Percentiles rank a stretch among this genome's conserved stretches.
phyloP scores from a whole-genome alignment of 2,888 invertebrate genomes.

The Trissolcus japonicus region DNA sequence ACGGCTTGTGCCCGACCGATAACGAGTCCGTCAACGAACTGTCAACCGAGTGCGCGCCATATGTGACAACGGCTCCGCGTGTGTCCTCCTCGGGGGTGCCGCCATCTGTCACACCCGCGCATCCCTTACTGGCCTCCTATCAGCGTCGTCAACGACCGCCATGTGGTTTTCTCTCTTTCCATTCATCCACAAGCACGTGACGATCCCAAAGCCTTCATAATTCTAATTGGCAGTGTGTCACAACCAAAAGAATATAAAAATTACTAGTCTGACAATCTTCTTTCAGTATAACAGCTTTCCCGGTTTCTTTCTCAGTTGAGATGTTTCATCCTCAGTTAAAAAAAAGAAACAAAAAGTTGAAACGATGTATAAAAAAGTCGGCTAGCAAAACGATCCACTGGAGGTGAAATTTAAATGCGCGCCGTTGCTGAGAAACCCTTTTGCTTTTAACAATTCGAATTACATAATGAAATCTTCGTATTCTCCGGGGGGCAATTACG shows the following conservation, averaged over 20 bases:
- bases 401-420: neutral
- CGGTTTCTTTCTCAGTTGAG: too few species aligned
- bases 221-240: neutral
- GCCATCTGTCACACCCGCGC: conserved; percentile 66
- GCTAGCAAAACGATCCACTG: neutral
- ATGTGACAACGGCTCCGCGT: conserved; percentile 40
- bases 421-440: neutral
- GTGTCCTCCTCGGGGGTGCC: conserved; percentile 55
- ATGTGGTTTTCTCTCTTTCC: conserved; percentile 2
- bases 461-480: conserved; percentile 29
- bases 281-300: too few species aligned
- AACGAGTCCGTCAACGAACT: conserved; percentile 33
- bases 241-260: too few species aligned
- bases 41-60: conserved; percentile 43
- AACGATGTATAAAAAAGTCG: neutral
- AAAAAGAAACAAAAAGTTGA: neutral
- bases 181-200: conserved; percentile 20
- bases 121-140: conserved; percentile 50
- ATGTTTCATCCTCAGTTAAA: too few species aligned
- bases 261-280: neutral
- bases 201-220: neutral
- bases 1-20: conserved; percentile 11
- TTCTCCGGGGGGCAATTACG: conserved; percentile 16
- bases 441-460: conserved; percentile 6
- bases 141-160: conserved; percentile 25